A percentile compares a stretch with the other conserved stretches of the same genome.
phyloP scores from a whole-genome alignment of 2,797 vertebrate species.

The Pangasius sanitwongsei region DNA sequence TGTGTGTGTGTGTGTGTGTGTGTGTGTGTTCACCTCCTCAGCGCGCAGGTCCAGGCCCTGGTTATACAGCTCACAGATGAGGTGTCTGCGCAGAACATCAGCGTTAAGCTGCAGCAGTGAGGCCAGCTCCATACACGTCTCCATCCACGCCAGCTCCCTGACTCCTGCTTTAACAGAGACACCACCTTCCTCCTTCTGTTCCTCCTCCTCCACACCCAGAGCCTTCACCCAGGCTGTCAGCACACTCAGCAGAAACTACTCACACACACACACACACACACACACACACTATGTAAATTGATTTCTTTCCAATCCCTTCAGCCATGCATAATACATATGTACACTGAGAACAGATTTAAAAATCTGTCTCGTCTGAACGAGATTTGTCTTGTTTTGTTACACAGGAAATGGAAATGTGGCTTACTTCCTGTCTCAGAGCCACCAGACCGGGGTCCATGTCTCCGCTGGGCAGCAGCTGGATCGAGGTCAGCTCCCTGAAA shows the following conservation, averaged over 20 bases:
- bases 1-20: not conserved
- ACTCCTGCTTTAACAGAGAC: conserved; percentile 16
- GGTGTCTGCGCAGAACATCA: conserved; percentile 86
- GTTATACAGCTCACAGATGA: conserved; percentile 92
- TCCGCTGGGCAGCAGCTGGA: conserved; percentile 94
- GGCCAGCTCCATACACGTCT: conserved; percentile 83
- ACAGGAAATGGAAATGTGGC: conserved; percentile 20
- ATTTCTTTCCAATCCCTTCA: not conserved
- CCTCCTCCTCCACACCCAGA: conserved; percentile 67
- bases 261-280: conserved; percentile 30
- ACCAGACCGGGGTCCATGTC: conserved; percentile 89
- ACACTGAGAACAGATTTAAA: not conserved
- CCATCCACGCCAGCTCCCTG: conserved; percentile 83
- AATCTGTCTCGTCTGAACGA: not conserved
- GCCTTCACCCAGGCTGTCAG: conserved; percentile 84
- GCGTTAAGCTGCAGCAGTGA: conserved; percentile 87
- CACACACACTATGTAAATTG: not conserved
- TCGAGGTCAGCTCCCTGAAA: conserved; percentile 93
- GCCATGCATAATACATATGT: not conserved
- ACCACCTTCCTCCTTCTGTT: conserved; percentile 59
- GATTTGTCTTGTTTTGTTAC: not conserved
- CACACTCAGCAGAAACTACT: conserved; percentile 86
- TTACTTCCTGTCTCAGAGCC: conserved; percentile 86
- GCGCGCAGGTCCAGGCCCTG: conserved; percentile 88
- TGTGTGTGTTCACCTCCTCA: conserved; percentile 81